These are phyloP conservation scores for Leptobrachium ailaonicum DNA, from an alignment of 2,113 vertebrate species.

Conservation along the genomic window DNA sequence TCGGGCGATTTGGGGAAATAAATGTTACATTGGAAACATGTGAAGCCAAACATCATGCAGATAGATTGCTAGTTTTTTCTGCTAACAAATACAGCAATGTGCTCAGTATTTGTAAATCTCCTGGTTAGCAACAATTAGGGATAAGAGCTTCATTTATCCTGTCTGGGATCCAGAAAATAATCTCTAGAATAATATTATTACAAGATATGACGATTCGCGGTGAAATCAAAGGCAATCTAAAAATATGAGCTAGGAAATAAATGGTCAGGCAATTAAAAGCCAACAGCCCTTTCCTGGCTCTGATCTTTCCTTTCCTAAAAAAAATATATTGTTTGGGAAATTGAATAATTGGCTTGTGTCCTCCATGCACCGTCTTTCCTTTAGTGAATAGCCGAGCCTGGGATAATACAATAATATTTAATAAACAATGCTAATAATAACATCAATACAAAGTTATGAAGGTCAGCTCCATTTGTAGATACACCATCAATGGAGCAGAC, in stretches of 20 bases:
- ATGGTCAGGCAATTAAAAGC: neutral
- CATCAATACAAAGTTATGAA: too few species aligned
- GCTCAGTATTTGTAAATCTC: neutral
- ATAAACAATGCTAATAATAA: too few species aligned
- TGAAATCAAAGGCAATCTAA: slow-evolving; percentile 2
- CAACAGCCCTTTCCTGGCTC: too few species aligned
- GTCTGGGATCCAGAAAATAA: slow-evolving; percentile 31
- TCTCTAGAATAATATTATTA: slow-evolving; percentile 45
- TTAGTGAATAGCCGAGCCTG: too few species aligned
- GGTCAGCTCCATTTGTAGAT: too few species aligned
- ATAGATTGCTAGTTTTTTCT: slow-evolving; percentile 6
- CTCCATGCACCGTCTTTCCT: too few species aligned
- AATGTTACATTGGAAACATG: neutral
- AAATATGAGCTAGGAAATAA: neutral
- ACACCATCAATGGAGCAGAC: too few species aligned
- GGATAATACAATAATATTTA: too few species aligned
- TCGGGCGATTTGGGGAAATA: too few species aligned
- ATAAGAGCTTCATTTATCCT: slow-evolving; percentile 32
- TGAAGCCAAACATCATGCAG: slow-evolving; percentile 4
- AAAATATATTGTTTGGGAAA: too few species aligned
- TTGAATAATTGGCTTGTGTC: too few species aligned
- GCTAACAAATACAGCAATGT: neutral
- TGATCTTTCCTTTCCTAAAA: too few species aligned
- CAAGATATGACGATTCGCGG: slow-evolving; percentile 11
- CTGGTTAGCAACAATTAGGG: neutral